A percentile compares a stretch with the other conserved stretches of the same genome.
phyloP scores from a whole-genome alignment of 1,140 invertebrate genomes.

The Bombus consobrinus region DNA sequence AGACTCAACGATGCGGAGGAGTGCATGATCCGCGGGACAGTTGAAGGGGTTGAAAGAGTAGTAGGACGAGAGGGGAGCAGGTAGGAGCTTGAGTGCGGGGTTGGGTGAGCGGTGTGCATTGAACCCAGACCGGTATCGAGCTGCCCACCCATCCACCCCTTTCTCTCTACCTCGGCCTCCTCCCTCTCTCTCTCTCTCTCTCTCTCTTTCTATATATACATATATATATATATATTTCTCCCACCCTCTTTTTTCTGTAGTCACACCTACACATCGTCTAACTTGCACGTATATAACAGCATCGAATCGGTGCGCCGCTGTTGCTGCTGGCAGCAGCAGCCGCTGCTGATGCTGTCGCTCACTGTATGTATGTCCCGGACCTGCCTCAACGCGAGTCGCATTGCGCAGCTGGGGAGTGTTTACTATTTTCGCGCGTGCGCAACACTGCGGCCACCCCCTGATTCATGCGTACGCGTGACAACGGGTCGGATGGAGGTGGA shows the following conservation, averaged over 20 bases:
- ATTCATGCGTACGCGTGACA: constrained; percentile 50
- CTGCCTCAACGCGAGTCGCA: constrained; percentile 78
- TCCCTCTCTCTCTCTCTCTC: background rate
- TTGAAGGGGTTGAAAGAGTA: constrained; percentile 62
- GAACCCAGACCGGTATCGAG: constrained; percentile 79
- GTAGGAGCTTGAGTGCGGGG: constrained; percentile 28
- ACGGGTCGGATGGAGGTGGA: constrained; percentile 11
- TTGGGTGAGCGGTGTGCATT: constrained; percentile 75
- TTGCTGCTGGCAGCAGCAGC: constrained; percentile 18
- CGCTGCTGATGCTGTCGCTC: constrained; percentile 38
- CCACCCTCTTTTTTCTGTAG: background rate
- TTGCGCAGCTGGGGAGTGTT: constrained; percentile 80
- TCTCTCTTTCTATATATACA: too few species aligned
- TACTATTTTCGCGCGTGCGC: constrained; percentile 80
- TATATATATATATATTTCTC: background rate
- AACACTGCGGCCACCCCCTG: constrained; percentile 53
- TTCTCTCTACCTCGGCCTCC: constrained; percentile 6
- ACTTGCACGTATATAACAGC: too few species aligned
- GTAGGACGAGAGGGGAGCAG: constrained; percentile 19
- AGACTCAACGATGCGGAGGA: constrained; percentile 47
- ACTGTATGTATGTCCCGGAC: constrained; percentile 71
- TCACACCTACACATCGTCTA: background rate
- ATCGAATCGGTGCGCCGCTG: background rate
- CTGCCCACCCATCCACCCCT: constrained; percentile 66
- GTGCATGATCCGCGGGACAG: constrained; percentile 52